A percentile compares a stretch with the other conserved stretches of the same genome.
Evolutionary conservation across 2,888 invertebrate genomes (phyloP).

Genomic region (Catocala sponsa): DNA sequence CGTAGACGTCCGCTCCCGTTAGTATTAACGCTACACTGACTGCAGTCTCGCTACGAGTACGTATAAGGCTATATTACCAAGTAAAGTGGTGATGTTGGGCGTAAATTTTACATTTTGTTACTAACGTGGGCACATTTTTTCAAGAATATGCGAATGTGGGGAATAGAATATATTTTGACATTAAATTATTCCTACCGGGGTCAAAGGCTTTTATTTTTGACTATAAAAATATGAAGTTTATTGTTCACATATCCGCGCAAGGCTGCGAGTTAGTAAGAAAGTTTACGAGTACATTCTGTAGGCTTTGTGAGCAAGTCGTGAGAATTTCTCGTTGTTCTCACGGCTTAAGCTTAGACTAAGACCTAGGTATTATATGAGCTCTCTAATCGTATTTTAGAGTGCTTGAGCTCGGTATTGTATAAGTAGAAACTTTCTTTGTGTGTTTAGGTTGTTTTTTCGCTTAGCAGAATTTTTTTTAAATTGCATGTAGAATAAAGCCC

Average conservation of each 20-base stretch:
- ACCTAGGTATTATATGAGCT: conserved; percentile 31
- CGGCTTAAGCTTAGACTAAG: conserved; percentile 32
- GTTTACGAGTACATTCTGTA: conserved; percentile 44
- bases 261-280: conserved; percentile 40
- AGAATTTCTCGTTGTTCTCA: conserved; percentile 40
- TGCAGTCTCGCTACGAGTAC: conserved; percentile 35
- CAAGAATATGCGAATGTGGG: conserved; percentile 48
- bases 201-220: conserved; percentile 36
- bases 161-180: conserved; percentile 39
- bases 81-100: conserved; percentile 42
- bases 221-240: conserved; percentile 40
- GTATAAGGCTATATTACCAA: conserved; percentile 34
- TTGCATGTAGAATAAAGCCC: no score
- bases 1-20: conserved; percentile 70
- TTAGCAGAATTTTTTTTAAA: background rate
- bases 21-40: conserved; percentile 68
- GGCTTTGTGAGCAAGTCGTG: conserved; percentile 34
- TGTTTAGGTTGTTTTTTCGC: background rate
- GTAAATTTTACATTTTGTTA: conserved; percentile 58
- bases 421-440: conserved; percentile 4
- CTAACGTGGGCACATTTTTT: conserved; percentile 46
- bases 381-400: conserved; percentile 33
- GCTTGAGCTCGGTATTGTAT: conserved; percentile 1
- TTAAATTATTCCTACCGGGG: conserved; percentile 42
- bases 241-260: conserved; percentile 25